These are phyloP conservation scores for Acestrorhynchus altus DNA, from an alignment of 2,797 vertebrate species.

Conservation along the genomic window DNA sequence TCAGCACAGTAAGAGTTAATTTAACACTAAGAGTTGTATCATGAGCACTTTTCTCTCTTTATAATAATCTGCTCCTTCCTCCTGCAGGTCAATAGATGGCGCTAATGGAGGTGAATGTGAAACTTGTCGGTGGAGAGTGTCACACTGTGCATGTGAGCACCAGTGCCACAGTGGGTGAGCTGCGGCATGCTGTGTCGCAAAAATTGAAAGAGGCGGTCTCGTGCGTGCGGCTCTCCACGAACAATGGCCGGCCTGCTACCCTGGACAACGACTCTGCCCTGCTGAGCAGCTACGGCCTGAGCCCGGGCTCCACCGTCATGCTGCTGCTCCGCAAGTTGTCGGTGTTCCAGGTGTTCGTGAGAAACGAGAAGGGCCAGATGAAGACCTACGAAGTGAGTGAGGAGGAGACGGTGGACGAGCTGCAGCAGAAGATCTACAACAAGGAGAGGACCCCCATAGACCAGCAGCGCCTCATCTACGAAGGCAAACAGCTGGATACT, in stretches of 20 bases:
- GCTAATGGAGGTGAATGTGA: constrained; percentile 67
- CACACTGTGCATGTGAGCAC: background rate
- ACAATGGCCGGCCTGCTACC: constrained; percentile 51
- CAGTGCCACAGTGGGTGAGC: constrained; percentile 54
- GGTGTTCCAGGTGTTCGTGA: constrained; percentile 21
- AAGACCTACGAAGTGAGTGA: constrained; percentile 64
- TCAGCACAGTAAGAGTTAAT: too few relatives aligned
- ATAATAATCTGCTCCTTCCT: background rate
- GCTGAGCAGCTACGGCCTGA: constrained; percentile 5
- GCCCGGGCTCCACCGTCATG: constrained; percentile 11
- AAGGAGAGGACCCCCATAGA: constrained; percentile 57
- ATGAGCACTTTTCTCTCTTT: too few relatives aligned
- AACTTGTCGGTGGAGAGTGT: constrained; percentile 52
- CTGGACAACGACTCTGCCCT: constrained; percentile 58
- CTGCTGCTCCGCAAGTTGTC: background rate
- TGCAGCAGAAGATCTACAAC: constrained; percentile 61
- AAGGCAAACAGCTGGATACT: constrained; percentile 54
- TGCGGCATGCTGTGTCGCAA: constrained; percentile 57
- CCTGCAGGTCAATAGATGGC: background rate
- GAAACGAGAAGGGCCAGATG: constrained; percentile 26
- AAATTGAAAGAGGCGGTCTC: accelerated
- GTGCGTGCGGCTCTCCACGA: constrained; percentile 53
- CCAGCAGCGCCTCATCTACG: constrained; percentile 73
- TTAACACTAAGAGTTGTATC: too few relatives aligned
- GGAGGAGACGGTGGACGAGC: constrained; percentile 59